phyloP scores from a whole-genome alignment of 2,797 vertebrate species.

The Prunella strophiata region DNA sequence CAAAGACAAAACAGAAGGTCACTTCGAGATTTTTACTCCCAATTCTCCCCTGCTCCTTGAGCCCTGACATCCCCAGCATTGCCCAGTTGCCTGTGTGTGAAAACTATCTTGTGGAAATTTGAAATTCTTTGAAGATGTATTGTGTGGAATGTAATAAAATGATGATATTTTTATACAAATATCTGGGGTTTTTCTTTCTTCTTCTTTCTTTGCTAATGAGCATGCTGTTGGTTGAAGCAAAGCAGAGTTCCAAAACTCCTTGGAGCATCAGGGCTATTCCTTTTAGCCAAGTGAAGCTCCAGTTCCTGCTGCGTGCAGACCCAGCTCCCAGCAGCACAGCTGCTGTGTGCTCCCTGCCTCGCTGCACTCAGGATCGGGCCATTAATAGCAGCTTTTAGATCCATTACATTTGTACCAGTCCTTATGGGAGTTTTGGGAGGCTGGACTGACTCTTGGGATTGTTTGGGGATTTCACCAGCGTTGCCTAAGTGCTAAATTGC shows the following conservation, averaged over 20 bases:
- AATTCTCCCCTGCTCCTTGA: slow-evolving; percentile 57
- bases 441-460: slow-evolving; percentile 72
- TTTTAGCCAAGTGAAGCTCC: neutral
- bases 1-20: slow-evolving; percentile 75
- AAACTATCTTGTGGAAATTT: slow-evolving; percentile 90
- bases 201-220: slow-evolving; percentile 62
- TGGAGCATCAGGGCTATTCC: slow-evolving; percentile 35
- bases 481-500: slow-evolving; percentile 78
- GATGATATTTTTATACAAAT: slow-evolving; percentile 96
- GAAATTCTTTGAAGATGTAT: slow-evolving; percentile 89
- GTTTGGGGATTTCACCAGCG: slow-evolving; percentile 72
- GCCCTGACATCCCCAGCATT: slow-evolving; percentile 75
- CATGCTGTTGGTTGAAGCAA: slow-evolving; percentile 46
- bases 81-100: slow-evolving; percentile 84
- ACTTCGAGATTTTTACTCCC: slow-evolving; percentile 74
- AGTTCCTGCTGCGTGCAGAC: neutral
- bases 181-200: slow-evolving; percentile 73
- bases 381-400: slow-evolving; percentile 54
- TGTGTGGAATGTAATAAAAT: slow-evolving; percentile 97
- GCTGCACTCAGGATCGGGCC: slow-evolving; percentile 33
- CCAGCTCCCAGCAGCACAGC: neutral
- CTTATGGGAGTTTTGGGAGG: slow-evolving; percentile 68
- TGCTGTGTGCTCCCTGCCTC: neutral
- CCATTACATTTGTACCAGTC: slow-evolving; percentile 60
- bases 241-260: slow-evolving; percentile 42